phyloP scores from a whole-genome alignment of 2,797 vertebrate species.

The Siniperca undulata region DNA sequence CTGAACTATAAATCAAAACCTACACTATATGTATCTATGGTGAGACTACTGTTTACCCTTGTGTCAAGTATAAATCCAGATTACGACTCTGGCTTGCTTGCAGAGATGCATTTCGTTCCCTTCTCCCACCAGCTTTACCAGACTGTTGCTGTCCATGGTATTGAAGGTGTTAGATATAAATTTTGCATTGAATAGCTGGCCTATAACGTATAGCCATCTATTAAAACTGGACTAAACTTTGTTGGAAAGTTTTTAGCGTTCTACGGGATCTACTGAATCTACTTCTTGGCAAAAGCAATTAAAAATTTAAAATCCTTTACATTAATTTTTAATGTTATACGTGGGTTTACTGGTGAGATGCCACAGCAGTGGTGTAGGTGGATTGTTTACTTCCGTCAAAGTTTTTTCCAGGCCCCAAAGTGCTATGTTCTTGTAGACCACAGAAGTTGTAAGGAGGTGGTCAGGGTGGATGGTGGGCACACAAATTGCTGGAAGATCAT shows the following conservation, averaged over 20 bases:
- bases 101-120: neutral
- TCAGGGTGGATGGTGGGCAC: neutral
- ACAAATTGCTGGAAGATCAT: neutral
- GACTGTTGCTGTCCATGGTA: constrained; percentile 17
- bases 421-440: neutral
- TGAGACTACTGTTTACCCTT: neutral
- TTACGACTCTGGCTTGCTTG: neutral
- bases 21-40: neutral
- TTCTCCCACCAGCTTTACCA: neutral
- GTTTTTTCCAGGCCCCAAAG: neutral
- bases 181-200: neutral
- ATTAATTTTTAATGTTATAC: neutral
- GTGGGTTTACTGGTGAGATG: neutral
- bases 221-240: too few species aligned
- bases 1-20: neutral
- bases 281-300: neutral
- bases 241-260: neutral
- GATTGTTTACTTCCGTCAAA: neutral
- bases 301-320: neutral
- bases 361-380: neutral
- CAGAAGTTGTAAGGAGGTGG: neutral
- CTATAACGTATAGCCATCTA: neutral
- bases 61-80: neutral
- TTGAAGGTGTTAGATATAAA: neutral
- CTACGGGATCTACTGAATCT: too few species aligned